phyloP scores from a whole-genome alignment of 2,797 vertebrate genomes.

The Benthosema pterotum region DNA sequence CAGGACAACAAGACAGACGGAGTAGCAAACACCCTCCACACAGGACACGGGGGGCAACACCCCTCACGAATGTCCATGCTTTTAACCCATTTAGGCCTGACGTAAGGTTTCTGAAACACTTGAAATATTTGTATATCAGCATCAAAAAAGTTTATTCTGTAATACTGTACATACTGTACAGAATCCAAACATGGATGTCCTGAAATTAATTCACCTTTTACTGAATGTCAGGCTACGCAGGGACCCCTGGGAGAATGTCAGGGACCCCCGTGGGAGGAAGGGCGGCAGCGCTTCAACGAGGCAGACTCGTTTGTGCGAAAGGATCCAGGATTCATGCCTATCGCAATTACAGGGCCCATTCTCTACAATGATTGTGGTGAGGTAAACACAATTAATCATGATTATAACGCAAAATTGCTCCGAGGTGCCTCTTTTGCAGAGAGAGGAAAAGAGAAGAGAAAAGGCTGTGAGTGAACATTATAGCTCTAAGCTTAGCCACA shows the following conservation, averaged over 20 bases:
- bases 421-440: constrained; percentile 44
- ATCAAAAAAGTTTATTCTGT: no score
- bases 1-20: constrained; percentile 1
- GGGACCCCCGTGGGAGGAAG: constrained; percentile 43
- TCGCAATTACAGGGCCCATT: constrained; percentile 57
- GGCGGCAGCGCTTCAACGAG: constrained; percentile 10
- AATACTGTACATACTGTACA: no score
- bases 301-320: constrained; percentile 38
- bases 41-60: background rate
- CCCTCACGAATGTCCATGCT: no score
- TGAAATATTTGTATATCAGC: no score
- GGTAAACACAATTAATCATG: constrained; percentile 80
- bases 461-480: constrained; percentile 40
- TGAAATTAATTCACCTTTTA: constrained; percentile 2
- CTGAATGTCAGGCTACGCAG: background rate
- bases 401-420: constrained; percentile 59
- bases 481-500: constrained; percentile 17
- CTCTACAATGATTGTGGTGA: constrained; percentile 47
- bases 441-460: constrained; percentile 31
- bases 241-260: background rate
- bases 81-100: no score
- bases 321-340: constrained; percentile 39
- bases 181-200: no score
- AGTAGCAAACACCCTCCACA: background rate
- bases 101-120: no score